A percentile compares a stretch with the other conserved stretches of the same genome.
Conservation (phyloP, 2,888 invertebrate species). For the Aspidapion aeneum region DNA sequence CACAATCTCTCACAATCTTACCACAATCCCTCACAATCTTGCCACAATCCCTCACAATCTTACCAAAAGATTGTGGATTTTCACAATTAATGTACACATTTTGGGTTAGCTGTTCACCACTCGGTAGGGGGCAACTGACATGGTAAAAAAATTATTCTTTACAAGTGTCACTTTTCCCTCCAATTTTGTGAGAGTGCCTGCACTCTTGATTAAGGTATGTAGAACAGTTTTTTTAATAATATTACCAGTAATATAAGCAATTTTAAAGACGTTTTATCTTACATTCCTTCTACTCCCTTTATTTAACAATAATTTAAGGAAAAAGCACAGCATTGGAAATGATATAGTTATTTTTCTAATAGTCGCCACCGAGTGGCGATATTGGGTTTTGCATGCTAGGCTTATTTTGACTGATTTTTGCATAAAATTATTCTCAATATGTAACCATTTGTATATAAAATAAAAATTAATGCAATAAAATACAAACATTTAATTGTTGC, state of each 20-base stretch:
- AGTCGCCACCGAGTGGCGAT: constrained; percentile 5
- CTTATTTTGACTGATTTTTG: neutral
- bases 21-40: no score
- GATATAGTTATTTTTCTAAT: neutral
- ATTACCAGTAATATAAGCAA: neutral
- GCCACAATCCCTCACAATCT: no score
- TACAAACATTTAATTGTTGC: constrained; percentile 5
- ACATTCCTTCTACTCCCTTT: neutral
- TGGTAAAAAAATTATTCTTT: neutral
- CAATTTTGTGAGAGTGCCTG: neutral
- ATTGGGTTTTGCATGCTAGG: neutral
- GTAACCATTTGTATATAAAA: no score
- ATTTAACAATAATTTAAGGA: neutral
- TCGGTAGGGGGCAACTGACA: neutral
- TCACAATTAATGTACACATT: no score
- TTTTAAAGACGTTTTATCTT: neutral
- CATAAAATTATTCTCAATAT: neutral
- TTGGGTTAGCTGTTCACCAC: no score
- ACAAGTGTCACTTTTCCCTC: neutral
- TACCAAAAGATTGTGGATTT: no score
- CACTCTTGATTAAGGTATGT: neutral
- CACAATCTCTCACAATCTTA: no score
- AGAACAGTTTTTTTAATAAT: neutral
- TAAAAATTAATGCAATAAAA: neutral
- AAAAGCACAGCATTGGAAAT: neutral